A percentile compares a stretch with the other conserved stretches of the same genome.
Evolutionary conservation across 2,888 invertebrate genomes (phyloP).

Genomic region (Drosophila pullipes): DNA sequence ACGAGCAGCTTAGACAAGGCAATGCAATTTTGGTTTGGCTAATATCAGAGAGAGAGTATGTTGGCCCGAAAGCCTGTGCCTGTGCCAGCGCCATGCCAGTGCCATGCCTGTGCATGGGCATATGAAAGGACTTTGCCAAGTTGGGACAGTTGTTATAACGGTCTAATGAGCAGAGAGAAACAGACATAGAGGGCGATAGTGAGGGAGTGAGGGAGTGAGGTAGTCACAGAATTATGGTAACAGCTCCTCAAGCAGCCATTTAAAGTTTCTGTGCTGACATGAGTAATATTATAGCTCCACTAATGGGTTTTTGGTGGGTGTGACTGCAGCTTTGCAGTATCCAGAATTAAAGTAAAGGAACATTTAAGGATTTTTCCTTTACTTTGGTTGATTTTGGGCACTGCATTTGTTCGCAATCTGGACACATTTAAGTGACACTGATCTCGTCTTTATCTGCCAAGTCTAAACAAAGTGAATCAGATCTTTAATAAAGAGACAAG

Average conservation of each 20-base stretch:
- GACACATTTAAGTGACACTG: background rate
- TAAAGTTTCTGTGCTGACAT: constrained; percentile 12
- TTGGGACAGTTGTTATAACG: constrained; percentile 29
- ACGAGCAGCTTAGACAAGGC: constrained; percentile 36
- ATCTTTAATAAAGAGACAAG: background rate
- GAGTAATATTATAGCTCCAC: constrained; percentile 19
- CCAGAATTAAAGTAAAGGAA: background rate
- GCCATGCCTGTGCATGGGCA: background rate
- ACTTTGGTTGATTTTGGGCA: background rate
- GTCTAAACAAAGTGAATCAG: background rate
- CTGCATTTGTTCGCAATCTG: background rate
- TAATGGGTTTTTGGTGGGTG: constrained; percentile 8
- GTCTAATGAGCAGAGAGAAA: constrained; percentile 49
- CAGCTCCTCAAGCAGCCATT: constrained; percentile 5
- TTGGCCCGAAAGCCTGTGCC: background rate
- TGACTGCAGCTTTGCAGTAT: background rate
- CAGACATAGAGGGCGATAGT: no score
- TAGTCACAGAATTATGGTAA: background rate
- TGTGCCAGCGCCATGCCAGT: background rate
- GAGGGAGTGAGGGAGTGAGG: background rate
- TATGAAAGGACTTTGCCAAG: background rate
- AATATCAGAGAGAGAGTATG: constrained; percentile 23
- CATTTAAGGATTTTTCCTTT: background rate
- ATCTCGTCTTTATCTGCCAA: background rate
- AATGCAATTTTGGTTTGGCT: constrained; percentile 59